A percentile compares a stretch with the other conserved stretches of the same genome.
These are phyloP conservation scores for Saccostrea glomerata DNA, from an alignment of 1,140 invertebrate genomes.

Conservation along the genomic window DNA sequence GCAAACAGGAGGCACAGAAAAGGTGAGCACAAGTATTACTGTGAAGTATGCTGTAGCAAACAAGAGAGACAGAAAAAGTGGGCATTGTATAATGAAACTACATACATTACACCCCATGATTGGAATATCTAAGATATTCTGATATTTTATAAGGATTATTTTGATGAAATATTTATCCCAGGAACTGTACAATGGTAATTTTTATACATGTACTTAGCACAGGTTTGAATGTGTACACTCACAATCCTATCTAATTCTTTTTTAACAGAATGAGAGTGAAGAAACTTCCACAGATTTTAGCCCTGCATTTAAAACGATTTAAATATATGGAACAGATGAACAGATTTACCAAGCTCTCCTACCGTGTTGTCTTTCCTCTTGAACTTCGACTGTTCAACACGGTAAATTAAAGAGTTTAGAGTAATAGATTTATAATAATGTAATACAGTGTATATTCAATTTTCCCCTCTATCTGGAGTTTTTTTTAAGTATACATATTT, in stretches of 20 bases:
- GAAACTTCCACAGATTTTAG: conserved; percentile 97
- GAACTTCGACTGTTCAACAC: conserved; percentile 99
- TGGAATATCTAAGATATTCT: too few relatives aligned
- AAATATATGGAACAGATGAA: conserved; percentile 99
- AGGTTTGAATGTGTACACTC: neutral
- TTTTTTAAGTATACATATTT: too few relatives aligned
- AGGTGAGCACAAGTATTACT: conserved; percentile 66
- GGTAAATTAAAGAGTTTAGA: conserved; percentile 81
- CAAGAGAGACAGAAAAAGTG: too few relatives aligned
- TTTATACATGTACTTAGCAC: too few relatives aligned
- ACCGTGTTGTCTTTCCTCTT: conserved; percentile 98
- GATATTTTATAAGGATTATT: too few relatives aligned
- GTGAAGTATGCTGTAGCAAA: neutral
- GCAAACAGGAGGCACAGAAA: conserved; percentile 98
- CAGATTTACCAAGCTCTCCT: conserved; percentile 98
- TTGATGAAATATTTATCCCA: too few relatives aligned
- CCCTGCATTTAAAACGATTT: conserved; percentile 98
- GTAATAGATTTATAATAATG: too few relatives aligned
- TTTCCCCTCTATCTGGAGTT: too few relatives aligned
- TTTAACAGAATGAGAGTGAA: conserved; percentile 94
- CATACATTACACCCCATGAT: too few relatives aligned
- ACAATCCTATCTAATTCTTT: neutral
- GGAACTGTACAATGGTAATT: too few relatives aligned
- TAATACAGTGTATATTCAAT: too few relatives aligned
- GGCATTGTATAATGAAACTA: too few relatives aligned